A percentile compares a stretch with the other conserved stretches of the same genome.
phyloP scores from a whole-genome alignment of 2,888 invertebrate species.

The Acronicta aceris region DNA sequence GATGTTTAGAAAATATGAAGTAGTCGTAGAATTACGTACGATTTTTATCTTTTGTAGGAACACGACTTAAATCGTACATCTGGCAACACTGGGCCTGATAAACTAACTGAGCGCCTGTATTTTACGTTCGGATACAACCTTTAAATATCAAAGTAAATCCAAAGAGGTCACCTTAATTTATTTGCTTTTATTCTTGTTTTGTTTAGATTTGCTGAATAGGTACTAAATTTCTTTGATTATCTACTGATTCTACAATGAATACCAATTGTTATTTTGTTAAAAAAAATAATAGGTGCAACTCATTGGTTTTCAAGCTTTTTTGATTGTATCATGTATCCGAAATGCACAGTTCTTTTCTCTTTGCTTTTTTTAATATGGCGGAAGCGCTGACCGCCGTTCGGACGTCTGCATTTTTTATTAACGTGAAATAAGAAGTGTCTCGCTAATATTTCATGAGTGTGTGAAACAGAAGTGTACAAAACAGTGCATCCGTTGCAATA shows the following conservation, averaged over 20 bases:
- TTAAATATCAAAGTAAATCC: neutral
- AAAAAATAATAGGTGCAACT: neutral
- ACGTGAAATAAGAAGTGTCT: constrained; percentile 71
- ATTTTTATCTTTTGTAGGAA: no score
- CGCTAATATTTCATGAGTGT: constrained; percentile 66
- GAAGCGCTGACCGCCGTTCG: constrained; percentile 87
- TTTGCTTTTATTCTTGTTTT: neutral
- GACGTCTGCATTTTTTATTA: constrained; percentile 80
- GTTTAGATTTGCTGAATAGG: neutral
- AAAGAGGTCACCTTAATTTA: neutral
- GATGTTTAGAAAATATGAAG: no score
- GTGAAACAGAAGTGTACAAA: constrained; percentile 70
- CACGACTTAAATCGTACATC: no score
- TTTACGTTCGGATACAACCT: neutral
- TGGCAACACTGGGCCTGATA: neutral
- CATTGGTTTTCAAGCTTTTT: neutral
- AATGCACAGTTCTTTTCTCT: constrained; percentile 74
- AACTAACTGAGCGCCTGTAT: no score
- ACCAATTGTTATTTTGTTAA: neutral
- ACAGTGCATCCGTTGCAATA: constrained; percentile 56
- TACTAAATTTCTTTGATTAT: neutral
- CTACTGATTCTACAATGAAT: neutral
- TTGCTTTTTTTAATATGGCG: constrained; percentile 87
- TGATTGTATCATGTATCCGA: constrained; percentile 68
- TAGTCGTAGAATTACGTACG: no score